phyloP scores from a whole-genome alignment of 2,888 invertebrate genomes.

The Artemia sinica region DNA sequence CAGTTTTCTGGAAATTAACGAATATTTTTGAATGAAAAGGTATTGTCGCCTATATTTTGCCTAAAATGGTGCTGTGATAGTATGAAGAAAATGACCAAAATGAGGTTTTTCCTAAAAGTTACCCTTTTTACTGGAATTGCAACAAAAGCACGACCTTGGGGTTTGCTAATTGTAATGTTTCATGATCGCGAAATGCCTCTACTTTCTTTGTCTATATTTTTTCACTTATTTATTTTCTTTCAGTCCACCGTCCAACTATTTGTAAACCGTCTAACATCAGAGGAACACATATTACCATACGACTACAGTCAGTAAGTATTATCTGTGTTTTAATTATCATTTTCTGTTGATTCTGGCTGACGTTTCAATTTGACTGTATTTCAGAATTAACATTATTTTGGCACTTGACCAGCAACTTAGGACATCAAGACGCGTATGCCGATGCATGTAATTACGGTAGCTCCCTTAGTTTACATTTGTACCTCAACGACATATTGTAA shows the following conservation, averaged over 20 bases:
- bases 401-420: conserved; percentile 36
- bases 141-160: background rate
- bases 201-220: conserved; percentile 22
- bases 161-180: no score
- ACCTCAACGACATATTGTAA: no score
- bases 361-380: conserved; percentile 24
- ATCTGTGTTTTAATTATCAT: background rate
- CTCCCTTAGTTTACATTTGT: no score
- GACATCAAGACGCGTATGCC: no score
- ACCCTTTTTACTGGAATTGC: conserved; percentile 4
- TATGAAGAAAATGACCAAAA: no score
- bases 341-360: background rate
- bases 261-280: conserved; percentile 92
- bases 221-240: conserved; percentile 33
- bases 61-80: no score
- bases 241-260: conserved; percentile 73
- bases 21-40: no score
- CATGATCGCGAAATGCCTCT: no score
- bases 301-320: conserved; percentile 72
- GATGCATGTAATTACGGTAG: no score
- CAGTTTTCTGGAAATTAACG: no score
- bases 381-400: conserved; percentile 77
- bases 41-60: no score
- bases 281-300: conserved; percentile 92
- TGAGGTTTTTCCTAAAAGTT: background rate